phyloP scores from a whole-genome alignment of 2,888 invertebrate genomes.

The Drosophila suboccidentalis region DNA sequence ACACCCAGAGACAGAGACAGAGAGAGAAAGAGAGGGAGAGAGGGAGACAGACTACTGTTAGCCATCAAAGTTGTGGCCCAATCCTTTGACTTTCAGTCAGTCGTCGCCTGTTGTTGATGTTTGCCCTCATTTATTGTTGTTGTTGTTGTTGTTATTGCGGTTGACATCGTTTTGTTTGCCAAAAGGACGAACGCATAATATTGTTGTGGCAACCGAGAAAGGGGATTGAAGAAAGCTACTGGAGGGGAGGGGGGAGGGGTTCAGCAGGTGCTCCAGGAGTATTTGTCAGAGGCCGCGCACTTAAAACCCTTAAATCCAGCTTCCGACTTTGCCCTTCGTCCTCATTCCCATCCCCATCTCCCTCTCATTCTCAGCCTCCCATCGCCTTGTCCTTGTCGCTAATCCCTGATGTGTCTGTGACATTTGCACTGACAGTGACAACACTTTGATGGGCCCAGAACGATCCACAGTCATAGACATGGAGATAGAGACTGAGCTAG shows the following conservation, averaged over 20 bases:
- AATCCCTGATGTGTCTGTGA: constrained; percentile 85
- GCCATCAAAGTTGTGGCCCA: constrained; percentile 30
- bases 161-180: constrained; percentile 82
- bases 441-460: constrained; percentile 84
- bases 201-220: constrained; percentile 24
- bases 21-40: background rate
- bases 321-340: constrained; percentile 11
- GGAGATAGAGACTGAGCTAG: background rate
- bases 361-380: constrained; percentile 5
- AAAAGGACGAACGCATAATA: constrained; percentile 58
- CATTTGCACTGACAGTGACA: constrained; percentile 85
- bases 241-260: background rate
- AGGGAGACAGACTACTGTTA: background rate
- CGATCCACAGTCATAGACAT: constrained; percentile 13
- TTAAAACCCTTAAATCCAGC: constrained; percentile 77
- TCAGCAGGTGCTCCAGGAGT: constrained; percentile 51
- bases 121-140: constrained; percentile 79
- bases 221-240: too few relatives aligned
- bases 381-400: constrained; percentile 65
- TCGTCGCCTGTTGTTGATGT: constrained; percentile 77
- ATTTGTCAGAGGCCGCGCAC: constrained; percentile 76
- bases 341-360: too few relatives aligned
- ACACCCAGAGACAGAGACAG: constrained; percentile 5
- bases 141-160: constrained; percentile 74
- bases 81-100: constrained; percentile 64